Evolutionary conservation across 2,113 vertebrate species (phyloP).

Genomic region (Cricetomys ansorgei): DNA sequence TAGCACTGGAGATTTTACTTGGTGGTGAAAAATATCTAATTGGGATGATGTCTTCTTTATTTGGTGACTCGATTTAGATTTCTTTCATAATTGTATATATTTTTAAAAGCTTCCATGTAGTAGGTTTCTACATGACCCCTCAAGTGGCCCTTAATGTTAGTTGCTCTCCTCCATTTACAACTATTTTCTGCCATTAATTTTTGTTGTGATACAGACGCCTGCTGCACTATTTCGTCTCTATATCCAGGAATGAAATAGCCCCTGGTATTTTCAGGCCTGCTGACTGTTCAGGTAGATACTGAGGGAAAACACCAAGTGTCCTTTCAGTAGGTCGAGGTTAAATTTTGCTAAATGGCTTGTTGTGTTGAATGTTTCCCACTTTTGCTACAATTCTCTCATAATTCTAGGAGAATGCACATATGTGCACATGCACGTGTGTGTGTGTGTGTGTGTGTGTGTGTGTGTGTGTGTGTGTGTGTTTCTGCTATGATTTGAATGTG

Average conservation of each 20-base stretch:
- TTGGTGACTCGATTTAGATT: neutral
- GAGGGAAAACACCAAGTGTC: neutral
- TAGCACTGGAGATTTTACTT: neutral
- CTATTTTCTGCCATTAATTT: neutral
- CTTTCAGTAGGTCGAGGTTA: neutral
- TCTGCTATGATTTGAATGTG: neutral
- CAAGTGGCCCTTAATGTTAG: neutral
- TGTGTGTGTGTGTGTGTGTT: neutral
- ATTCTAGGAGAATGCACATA: neutral
- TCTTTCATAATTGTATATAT: neutral
- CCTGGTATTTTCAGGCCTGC: neutral
- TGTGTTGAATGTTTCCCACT: neutral
- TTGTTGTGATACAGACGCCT: neutral
- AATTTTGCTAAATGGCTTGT: neutral
- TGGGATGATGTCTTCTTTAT: too few species aligned
- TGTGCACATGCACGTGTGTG: neutral
- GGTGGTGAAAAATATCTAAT: too few species aligned
- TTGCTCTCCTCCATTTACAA: neutral
- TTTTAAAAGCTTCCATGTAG: neutral
- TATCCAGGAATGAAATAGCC: neutral
- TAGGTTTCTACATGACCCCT: neutral
- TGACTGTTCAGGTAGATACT: neutral
- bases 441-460: neutral
- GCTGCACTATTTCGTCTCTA: neutral
- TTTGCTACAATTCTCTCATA: neutral